Conservation (phyloP, 2,113 vertebrate genomes). For the Castor canadensis region DNA sequence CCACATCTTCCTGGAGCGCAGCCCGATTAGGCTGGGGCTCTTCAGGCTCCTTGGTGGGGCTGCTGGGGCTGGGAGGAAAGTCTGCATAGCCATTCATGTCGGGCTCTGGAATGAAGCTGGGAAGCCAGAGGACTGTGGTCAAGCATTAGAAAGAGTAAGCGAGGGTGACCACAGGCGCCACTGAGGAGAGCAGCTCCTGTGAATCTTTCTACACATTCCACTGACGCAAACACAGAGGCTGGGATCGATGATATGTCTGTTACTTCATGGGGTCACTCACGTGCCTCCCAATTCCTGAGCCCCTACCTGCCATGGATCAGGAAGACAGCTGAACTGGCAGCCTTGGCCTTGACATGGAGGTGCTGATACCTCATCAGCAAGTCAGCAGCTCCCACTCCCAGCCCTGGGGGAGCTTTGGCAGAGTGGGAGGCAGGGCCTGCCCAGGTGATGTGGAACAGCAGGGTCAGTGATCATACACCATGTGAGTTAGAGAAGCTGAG, state of each 20-base stretch:
- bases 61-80: slow-evolving; percentile 68
- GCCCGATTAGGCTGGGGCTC: slow-evolving; percentile 79
- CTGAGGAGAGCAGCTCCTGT: rapidly evolving
- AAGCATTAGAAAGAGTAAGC: neutral
- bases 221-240: rapidly evolving
- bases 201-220: rapidly evolving
- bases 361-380: neutral
- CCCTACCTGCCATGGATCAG: rapidly evolving
- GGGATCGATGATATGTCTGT: rapidly evolving
- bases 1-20: slow-evolving; percentile 89
- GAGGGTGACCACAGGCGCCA: rapidly evolving
- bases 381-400: no score
- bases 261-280: neutral
- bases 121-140: slow-evolving; percentile 58
- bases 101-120: slow-evolving; percentile 76
- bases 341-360: rapidly evolving
- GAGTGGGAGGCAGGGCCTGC: neutral
- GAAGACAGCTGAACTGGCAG: rapidly evolving
- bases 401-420: neutral
- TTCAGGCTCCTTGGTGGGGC: slow-evolving; percentile 82
- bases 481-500: neutral
- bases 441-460: rapidly evolving
- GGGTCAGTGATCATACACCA: neutral
- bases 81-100: slow-evolving; percentile 87
- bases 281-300: neutral